Base-by-base conservation (phyloP, 2,888 invertebrate species). In the Ophioninae sp. region DNA sequence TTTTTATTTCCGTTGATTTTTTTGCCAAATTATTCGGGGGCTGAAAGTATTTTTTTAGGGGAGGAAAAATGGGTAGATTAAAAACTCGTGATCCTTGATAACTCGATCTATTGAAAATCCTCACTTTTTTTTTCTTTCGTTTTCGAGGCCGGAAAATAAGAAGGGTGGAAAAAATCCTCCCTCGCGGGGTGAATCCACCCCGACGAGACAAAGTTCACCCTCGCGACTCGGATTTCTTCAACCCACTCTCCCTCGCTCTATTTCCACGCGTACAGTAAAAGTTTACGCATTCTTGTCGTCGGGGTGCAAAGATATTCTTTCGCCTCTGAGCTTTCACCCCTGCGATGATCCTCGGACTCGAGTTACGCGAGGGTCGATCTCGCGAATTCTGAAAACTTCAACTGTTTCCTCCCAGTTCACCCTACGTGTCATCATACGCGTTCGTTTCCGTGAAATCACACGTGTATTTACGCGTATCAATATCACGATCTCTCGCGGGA, bases 161-260 rank as follows among this genome's bases (percentile, higher is more conserved):
- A 74, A 44, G 17, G 30, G 30, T 30, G 30, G 37, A 75, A 56
- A 41, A 51, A 69, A 69, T 58, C 56, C 78, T 82, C 71, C 82
- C 78, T 79, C 82, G 78, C 74, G 5, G 6, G 51, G 74, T 22
- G 63, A 77, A 82, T 79, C 78, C 63, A 41, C 58, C 58, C 37
- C 58, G 63, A 37, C 69, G 68, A 73, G 63, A 69, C 82, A 69
- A 69, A 74, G 82, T 74, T 82, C 71, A 69, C 79, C 68, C 79
- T 71, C 58, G 74, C 74, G 78, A 79, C 69, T 82, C 74, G 78
- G 69, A 82, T 82, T 79, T 82, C 82, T 51, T 63, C 8, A 1
- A 13, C 51, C 17, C 51, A 6, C 17, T 51, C 51, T 51, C 13
- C 17, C 51, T 51, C 51, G 13, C 51, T 13, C 13, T 51, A 13